Conservation (phyloP, 2,888 invertebrate genomes). For the Frankliniella intonsa region DNA sequence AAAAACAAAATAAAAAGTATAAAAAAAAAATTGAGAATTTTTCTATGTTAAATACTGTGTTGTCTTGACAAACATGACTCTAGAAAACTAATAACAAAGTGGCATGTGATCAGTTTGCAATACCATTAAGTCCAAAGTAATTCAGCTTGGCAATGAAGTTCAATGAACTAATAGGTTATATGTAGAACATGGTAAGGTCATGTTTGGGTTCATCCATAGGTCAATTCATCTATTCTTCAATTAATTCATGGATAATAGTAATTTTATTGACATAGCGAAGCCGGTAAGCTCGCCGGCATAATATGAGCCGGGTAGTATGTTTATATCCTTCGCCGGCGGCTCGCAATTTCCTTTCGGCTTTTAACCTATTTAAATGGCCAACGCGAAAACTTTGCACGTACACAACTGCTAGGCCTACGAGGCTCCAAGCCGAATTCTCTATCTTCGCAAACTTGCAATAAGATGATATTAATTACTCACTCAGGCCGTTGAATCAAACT, state of each 20-base stretch:
- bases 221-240: neutral
- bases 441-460: neutral
- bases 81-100: too few relatives aligned
- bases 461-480: conserved; percentile 7
- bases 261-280: neutral
- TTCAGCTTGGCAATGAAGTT: neutral
- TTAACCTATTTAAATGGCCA: conserved; percentile 23
- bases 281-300: neutral
- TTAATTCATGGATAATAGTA: neutral
- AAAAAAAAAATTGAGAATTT: neutral
- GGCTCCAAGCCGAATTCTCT: conserved; percentile 14
- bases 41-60: neutral
- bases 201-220: conserved; percentile 22
- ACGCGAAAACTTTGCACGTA: conserved; percentile 22
- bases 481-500: neutral
- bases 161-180: conserved; percentile 1
- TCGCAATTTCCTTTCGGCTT: neutral
- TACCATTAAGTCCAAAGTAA: too few relatives aligned
- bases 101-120: too few relatives aligned
- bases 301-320: neutral
- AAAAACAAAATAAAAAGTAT: neutral
- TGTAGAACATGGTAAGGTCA: conserved; percentile 22
- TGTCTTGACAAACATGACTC: neutral
- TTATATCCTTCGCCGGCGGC: neutral
- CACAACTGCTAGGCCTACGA: conserved; percentile 10